Conservation (phyloP, 1,140 invertebrate species). For the Lepidurus couesii region DNA sequence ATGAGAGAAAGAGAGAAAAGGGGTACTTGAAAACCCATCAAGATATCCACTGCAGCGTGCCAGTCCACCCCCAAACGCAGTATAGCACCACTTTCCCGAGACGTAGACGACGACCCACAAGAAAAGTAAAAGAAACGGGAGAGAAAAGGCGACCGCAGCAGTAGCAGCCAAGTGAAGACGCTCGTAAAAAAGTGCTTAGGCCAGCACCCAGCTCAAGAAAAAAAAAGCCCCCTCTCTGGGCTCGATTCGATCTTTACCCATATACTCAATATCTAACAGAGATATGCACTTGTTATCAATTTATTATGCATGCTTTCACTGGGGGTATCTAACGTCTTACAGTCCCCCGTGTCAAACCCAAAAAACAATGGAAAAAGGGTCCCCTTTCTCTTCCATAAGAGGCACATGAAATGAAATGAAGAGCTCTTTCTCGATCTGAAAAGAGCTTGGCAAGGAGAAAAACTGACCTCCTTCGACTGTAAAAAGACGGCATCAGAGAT, state of each 20-base stretch:
- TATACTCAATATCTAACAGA: slow-evolving; percentile 3
- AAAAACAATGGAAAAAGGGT: neutral
- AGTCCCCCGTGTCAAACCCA: neutral
- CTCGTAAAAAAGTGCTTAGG: slow-evolving; percentile 22
- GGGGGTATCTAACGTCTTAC: neutral
- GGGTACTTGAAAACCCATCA: slow-evolving; percentile 21
- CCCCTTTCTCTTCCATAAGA: neutral
- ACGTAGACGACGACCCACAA: neutral
- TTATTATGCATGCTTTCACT: slow-evolving; percentile 19
- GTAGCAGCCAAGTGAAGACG: slow-evolving; percentile 1
- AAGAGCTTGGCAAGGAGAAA: neutral
- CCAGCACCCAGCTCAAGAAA: slow-evolving; percentile 5
- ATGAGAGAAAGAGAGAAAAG: neutral
- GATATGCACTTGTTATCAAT: slow-evolving; percentile 19
- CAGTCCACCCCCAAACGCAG: slow-evolving; percentile 8
- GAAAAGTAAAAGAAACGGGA: neutral
- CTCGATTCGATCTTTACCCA: neutral
- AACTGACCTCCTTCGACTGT: neutral
- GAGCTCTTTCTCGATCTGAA: neutral
- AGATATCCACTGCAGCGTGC: neutral
- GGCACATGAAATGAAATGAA: neutral
- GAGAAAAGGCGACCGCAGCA: neutral
- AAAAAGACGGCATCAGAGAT: neutral
- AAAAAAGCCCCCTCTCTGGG: neutral
- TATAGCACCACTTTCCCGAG: neutral